Conservation (phyloP, 2,888 invertebrate species). For the Eurois occulta region DNA sequence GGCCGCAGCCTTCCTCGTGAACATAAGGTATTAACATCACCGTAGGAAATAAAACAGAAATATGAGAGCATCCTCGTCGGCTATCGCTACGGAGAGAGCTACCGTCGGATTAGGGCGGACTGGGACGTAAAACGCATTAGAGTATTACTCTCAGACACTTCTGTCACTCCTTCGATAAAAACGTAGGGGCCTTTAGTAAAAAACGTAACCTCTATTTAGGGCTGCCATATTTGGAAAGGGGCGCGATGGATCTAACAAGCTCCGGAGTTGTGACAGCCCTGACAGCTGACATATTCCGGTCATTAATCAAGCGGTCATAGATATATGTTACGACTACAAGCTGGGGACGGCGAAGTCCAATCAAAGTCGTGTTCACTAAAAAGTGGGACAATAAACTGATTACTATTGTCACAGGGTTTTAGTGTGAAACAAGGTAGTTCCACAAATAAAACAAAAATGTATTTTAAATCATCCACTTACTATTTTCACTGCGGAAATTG, state of each 20-base stretch:
- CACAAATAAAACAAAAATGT: constrained; percentile 27
- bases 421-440: neutral
- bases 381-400: constrained; percentile 64
- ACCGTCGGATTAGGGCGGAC: constrained; percentile 59
- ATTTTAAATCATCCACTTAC: constrained; percentile 29
- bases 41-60: constrained; percentile 57
- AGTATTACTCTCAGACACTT: constrained; percentile 79
- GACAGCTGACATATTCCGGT: constrained; percentile 89
- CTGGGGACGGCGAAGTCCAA: constrained; percentile 72
- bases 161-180: constrained; percentile 80
- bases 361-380: constrained; percentile 68
- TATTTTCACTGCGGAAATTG: constrained; percentile 24
- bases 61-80: constrained; percentile 62
- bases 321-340: constrained; percentile 80
- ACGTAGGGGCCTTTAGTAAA: constrained; percentile 81
- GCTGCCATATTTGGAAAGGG: constrained; percentile 81
- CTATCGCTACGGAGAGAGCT: constrained; percentile 42
- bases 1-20: constrained; percentile 57
- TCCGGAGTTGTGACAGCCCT: constrained; percentile 87
- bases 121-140: constrained; percentile 74
- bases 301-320: constrained; percentile 87
- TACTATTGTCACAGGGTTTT: constrained; percentile 45
- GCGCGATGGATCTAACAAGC: constrained; percentile 87
- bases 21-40: constrained; percentile 59
- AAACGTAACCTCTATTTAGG: constrained; percentile 85